Evolutionary conservation across 2,888 invertebrate genomes (phyloP), one percentile per base, ranked within the genome.

Genomic region (Calliopum simillimum): DNA sequence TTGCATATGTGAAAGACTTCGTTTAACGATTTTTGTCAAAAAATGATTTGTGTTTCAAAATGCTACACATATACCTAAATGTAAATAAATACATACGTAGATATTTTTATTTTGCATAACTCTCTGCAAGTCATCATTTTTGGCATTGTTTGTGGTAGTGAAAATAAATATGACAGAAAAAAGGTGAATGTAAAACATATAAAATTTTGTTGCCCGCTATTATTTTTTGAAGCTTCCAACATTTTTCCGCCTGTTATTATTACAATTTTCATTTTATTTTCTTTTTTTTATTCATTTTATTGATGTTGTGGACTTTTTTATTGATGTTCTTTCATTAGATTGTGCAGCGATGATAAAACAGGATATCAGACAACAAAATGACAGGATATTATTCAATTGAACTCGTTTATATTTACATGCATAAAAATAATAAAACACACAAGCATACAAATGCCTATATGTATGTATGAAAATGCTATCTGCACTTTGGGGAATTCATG

Each of bases 301-400:
- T 64, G 43, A 51, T 64, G 64, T 64, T 64, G 41, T 46, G 44
- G 61, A 61, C 23, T 64, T 64, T 51, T 64, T 51, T 64, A 51
- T 41, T 53, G 51, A 51, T 64, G 64, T 21, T 41, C 51, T 16
- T 76, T 68, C 74, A 74, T 79, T 75, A 76, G 76, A 77, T 79
- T 78, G 75, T 74, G 73, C 70, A 68, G 74, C 77, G 67, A 76
- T 79, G 80, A 81, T 81, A 81, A 80, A 77, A 78, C 74, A 59
- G 68, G 65, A 72, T 69, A 73, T 71, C 73, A 73, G 76, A 74
- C 79, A 77, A 77, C 77, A 76, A 80, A 82, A 79, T 80, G 80
- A 82, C 82, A 82, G 81, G 79, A 80, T 80, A 81, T 82, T 80
- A 80, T 82, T 82, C 82, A 82, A 82, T 82, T 82, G 81, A 81